Evolutionary conservation across 2,888 invertebrate genomes (phyloP).

Genomic region (Sipha maydis): DNA sequence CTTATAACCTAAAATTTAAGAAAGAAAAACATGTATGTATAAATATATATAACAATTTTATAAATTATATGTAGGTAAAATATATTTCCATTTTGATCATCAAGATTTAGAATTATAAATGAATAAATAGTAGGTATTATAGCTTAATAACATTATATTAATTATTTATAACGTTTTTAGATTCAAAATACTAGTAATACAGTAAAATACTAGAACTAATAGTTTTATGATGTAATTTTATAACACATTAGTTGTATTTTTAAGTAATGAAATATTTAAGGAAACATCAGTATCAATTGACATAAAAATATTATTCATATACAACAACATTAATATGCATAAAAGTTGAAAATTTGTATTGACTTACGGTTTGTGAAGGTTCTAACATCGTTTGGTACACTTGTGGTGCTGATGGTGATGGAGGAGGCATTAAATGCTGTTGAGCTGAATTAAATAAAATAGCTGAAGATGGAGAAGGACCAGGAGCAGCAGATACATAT

Average conservation of each 20-base stretch:
- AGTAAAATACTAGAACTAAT: too few relatives aligned
- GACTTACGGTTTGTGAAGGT: conserved; percentile 58
- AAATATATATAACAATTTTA: neutral
- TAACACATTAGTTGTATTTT: neutral
- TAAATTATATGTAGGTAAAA: neutral
- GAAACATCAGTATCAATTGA: too few relatives aligned
- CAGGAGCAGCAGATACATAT: conserved; percentile 56
- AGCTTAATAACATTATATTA: too few relatives aligned
- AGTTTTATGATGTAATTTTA: neutral
- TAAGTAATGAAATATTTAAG: neutral
- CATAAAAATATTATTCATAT: too few relatives aligned
- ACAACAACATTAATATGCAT: neutral
- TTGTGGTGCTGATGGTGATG: conserved; percentile 57
- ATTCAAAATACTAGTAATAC: too few relatives aligned
- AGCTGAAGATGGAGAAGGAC: conserved; percentile 56
- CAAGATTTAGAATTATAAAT: neutral
- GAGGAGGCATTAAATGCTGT: conserved; percentile 58
- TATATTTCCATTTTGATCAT: neutral
- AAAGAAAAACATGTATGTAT: too few relatives aligned
- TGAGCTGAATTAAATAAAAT: conserved; percentile 58
- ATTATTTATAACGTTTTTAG: too few relatives aligned
- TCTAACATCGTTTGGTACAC: conserved; percentile 54
- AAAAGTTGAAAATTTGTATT: neutral
- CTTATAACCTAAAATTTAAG: conserved; percentile 33
- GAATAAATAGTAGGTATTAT: neutral